Evolutionary conservation across 2,113 vertebrate species (phyloP).

Genomic region (Lutjanus erythropterus): DNA sequence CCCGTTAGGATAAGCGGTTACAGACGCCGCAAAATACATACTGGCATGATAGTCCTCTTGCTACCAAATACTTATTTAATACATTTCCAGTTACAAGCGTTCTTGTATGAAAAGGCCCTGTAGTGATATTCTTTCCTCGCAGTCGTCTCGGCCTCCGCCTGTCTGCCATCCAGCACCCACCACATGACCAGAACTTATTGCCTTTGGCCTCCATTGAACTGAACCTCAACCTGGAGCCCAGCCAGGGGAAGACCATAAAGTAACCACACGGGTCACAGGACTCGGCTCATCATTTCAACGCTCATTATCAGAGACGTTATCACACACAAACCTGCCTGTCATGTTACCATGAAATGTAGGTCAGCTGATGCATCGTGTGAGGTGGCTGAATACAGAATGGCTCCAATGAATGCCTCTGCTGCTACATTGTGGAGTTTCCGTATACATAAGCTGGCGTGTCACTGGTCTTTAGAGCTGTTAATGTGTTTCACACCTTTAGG

Average conservation of each 20-base stretch:
- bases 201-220: constrained; percentile 51
- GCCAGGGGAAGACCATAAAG: constrained; percentile 63
- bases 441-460: constrained; percentile 36
- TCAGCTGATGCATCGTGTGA: constrained; percentile 67
- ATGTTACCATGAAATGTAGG: constrained; percentile 56
- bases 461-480: constrained; percentile 62
- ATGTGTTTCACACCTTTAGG: constrained; percentile 79
- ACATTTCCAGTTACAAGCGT: neutral
- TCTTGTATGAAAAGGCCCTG: neutral
- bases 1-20: too few relatives aligned
- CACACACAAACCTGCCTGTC: constrained; percentile 63
- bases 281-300: constrained; percentile 53
- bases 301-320: constrained; percentile 64
- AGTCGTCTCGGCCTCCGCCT: constrained; percentile 15
- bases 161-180: constrained; percentile 22
- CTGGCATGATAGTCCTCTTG: neutral
- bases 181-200: constrained; percentile 68
- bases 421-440: constrained; percentile 33
- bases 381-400: constrained; percentile 41
- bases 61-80: neutral
- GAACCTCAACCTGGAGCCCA: constrained; percentile 48
- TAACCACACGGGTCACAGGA: constrained; percentile 71
- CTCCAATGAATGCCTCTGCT: constrained; percentile 37
- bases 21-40: too few relatives aligned
- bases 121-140: neutral